Percentiles rank a stretch among this genome's conserved stretches.
These are phyloP conservation scores for Perccottus glenii DNA, from an alignment of 2,113 vertebrate genomes.

Conservation along the genomic window DNA sequence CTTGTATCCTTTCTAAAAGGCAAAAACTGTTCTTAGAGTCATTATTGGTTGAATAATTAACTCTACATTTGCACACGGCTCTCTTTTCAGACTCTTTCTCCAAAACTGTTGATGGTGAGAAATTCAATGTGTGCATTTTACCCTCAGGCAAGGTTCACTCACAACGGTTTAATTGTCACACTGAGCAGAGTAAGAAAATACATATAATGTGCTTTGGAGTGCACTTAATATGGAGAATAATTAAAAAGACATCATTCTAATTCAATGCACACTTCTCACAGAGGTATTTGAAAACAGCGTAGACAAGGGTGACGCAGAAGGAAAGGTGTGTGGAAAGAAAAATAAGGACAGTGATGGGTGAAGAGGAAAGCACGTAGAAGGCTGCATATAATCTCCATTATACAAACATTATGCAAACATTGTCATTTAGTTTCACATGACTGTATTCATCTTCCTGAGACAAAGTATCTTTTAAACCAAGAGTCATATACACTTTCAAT, in stretches of 20 bases:
- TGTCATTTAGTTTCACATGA: constrained; percentile 1
- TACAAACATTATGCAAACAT: constrained; percentile 3
- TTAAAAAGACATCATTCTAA: constrained; percentile 70
- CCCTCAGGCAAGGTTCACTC: constrained; percentile 56
- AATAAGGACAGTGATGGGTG: not conserved
- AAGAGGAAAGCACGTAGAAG: constrained; percentile 35
- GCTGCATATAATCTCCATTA: constrained; percentile 49
- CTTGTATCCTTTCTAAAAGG: not conserved
- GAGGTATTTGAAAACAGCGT: constrained; percentile 36
- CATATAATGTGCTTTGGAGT: constrained; percentile 63
- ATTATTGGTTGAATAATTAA: constrained; percentile 55
- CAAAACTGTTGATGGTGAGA: constrained; percentile 26
- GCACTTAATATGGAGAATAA: constrained; percentile 68
- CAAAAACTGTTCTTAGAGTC: constrained; percentile 39
- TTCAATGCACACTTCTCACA: constrained; percentile 53
- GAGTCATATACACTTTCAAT: constrained; percentile 13
- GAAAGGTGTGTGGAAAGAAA: constrained; percentile 36
- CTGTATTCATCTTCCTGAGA: constrained; percentile 33
- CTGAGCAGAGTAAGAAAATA: constrained; percentile 48
- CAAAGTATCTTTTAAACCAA: constrained; percentile 30
- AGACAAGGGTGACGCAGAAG: constrained; percentile 46
- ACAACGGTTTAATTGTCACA: constrained; percentile 54
- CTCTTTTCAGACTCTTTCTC: constrained; percentile 3
- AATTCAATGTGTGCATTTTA: constrained; percentile 68
- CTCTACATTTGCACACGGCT: constrained; percentile 29